Conservation (phyloP, 2,888 invertebrate species). For the Heliconius cydno region DNA sequence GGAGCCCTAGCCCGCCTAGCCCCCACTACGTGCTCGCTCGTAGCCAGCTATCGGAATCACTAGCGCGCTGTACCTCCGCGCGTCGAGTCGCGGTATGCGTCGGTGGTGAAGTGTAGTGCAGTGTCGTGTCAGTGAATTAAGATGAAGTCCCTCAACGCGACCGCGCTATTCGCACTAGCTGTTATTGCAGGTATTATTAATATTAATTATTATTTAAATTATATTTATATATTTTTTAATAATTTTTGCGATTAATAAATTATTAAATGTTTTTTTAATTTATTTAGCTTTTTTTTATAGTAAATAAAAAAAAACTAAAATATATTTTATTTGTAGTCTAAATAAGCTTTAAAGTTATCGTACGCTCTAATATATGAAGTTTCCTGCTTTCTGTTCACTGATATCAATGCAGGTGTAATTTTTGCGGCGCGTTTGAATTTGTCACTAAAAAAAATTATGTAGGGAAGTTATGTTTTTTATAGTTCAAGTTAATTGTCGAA, state of each 20-base stretch:
- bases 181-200: conserved; percentile 68
- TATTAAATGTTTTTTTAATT: not conserved
- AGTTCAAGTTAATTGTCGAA: not conserved
- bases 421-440: conserved; percentile 37
- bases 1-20: conserved; percentile 68
- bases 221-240: not conserved
- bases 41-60: conserved; percentile 44
- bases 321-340: not conserved
- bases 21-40: conserved; percentile 58
- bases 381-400: conserved; percentile 10
- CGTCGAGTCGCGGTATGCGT: conserved; percentile 68
- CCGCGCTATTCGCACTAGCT: conserved; percentile 66
- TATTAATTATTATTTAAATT: not conserved
- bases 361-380: not conserved
- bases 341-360: not conserved
- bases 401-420: conserved; percentile 34
- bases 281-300: not conserved
- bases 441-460: conserved; percentile 33
- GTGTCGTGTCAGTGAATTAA: conserved; percentile 63
- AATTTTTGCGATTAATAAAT: too few relatives aligned
- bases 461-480: conserved; percentile 29
- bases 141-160: conserved; percentile 73
- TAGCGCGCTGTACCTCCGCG: conserved; percentile 78
- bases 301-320: not conserved
- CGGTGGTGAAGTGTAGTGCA: conserved; percentile 80